phyloP scores from a whole-genome alignment of 2,888 invertebrate genomes.

The Tenthredo scrophulariae region DNA sequence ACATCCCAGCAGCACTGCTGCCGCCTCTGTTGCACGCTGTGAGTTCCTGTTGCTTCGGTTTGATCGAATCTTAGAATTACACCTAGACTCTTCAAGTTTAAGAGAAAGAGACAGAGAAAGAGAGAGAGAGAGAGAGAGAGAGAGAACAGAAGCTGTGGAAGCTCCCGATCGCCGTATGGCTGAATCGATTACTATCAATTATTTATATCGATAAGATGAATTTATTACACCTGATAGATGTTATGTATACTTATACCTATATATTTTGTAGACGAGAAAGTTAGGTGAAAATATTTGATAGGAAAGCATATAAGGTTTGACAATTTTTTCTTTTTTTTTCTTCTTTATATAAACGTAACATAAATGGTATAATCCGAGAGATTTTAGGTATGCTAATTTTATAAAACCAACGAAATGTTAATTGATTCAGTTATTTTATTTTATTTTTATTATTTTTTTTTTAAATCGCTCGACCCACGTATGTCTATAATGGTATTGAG shows the following conservation, averaged over 20 bases:
- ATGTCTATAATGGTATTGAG: background rate
- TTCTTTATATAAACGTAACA: background rate
- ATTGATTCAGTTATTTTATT: conserved; percentile 31
- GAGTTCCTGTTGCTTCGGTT: conserved; percentile 58
- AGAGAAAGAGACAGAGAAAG: background rate
- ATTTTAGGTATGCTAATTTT: conserved; percentile 27
- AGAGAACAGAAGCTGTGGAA: background rate
- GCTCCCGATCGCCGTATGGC: conserved; percentile 27
- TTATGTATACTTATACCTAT: background rate
- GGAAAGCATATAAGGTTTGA: background rate
- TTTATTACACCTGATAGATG: background rate
- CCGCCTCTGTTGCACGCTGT: conserved; percentile 54
- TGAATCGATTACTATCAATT: conserved; percentile 24
- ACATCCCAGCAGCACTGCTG: conserved; percentile 66
- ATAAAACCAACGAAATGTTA: conserved; percentile 31
- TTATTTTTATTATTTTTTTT: too few species aligned
- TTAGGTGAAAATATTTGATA: background rate
- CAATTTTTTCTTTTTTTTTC: background rate
- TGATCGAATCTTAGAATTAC: conserved; percentile 42
- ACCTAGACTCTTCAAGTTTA: background rate
- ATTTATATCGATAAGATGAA: background rate
- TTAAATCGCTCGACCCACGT: conserved; percentile 7
- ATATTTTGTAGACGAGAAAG: background rate
- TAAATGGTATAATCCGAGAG: background rate
- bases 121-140: background rate